Conservation (phyloP, 2,888 invertebrate genomes). For the Sialis lutaria region DNA sequence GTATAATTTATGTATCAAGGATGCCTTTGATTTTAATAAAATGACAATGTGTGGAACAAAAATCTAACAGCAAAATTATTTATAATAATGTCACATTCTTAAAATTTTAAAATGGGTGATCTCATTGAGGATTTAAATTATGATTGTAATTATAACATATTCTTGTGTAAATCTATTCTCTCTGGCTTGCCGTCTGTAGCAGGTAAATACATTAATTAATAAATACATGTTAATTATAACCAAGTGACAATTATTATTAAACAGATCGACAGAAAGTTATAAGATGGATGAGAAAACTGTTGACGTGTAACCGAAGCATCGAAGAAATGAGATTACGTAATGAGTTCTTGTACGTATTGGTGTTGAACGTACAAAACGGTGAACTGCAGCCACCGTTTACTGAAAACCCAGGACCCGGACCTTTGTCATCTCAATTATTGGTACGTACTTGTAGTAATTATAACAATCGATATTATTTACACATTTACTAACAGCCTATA, state of each 20-base stretch:
- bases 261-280: slow-evolving; percentile 27
- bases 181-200: slow-evolving; percentile 21
- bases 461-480: no score
- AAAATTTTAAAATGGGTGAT: slow-evolving; percentile 22
- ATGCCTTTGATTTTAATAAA: no score
- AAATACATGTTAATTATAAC: not conserved
- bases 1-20: no score
- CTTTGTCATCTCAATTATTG: slow-evolving; percentile 25
- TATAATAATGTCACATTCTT: not conserved
- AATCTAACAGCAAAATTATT: no score
- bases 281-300: slow-evolving; percentile 32
- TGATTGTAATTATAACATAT: slow-evolving; percentile 33
- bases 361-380: slow-evolving; percentile 27
- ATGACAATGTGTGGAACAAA: no score
- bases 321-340: slow-evolving; percentile 33
- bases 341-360: slow-evolving; percentile 33
- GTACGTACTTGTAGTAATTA: slow-evolving; percentile 14
- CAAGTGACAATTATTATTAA: slow-evolving; percentile 3
- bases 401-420: slow-evolving; percentile 28
- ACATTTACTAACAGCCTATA: not conserved
- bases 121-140: slow-evolving; percentile 28
- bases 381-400: slow-evolving; percentile 29
- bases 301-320: slow-evolving; percentile 24
- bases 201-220: slow-evolving; percentile 12
- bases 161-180: slow-evolving; percentile 27